Base-by-base conservation (phyloP, 1,140 invertebrate species). In the Heliconius himera region DNA sequence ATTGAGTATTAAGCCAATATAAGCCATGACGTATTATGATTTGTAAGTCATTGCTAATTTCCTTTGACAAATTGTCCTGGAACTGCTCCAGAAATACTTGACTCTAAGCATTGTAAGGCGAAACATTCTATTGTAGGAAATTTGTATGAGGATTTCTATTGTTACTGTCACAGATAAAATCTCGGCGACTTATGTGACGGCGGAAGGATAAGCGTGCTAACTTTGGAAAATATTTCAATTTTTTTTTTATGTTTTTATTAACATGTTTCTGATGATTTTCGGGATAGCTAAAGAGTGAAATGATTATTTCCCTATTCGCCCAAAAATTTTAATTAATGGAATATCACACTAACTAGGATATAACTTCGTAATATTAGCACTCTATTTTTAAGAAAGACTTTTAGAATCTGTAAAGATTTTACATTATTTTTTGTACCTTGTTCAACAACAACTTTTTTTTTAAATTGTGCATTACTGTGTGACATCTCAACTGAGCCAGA, bases 1-100 rank as follows among this genome's bases (percentile, higher is more conserved):
- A 74, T 54, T 75, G n/a, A 71, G 56, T 80, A 80, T 78, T 83
- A 82, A 80, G 78, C 77, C 81, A 71, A 71, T 82, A 77, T 79
- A 79, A 79, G 81, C 56, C 76, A 46, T 80, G 78, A 77, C 74
- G 73, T 74, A 81, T 76, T 74, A 81, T 80, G 81, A 78, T 82
- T 54, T 73, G 74, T 78, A 54, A 73, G 56, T 76, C 70, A 78
- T 60, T 78, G 76, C 46, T 73, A 73, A 60, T 78, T 78, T 78
- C 49, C 51, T 78, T 78, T 79, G 60, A 79, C 36, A 71, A 29
- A 75, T 79, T 60, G 78, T 51, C 54, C 74, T 76, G 79, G 79
- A 77, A 49, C 72, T 22, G n/a, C 49, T 76, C 75, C 79, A 77
- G 73, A 56, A 72, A 80, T 71, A 75, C 22, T 79, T 51, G 70